Conservation (phyloP, 2,888 invertebrate genomes). For the Drosophila kanekoi region DNA sequence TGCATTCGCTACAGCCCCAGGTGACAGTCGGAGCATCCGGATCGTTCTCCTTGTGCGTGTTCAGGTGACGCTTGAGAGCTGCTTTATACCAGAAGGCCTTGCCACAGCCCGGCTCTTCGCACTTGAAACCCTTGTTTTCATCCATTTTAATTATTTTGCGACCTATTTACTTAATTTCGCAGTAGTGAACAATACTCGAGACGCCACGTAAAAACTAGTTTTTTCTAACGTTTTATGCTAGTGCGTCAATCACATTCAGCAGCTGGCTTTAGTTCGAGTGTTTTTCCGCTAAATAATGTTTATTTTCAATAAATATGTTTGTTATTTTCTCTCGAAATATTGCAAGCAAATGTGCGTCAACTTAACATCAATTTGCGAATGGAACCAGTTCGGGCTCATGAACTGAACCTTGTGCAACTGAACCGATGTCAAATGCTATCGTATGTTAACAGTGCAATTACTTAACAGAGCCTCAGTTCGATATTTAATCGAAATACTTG, state of each 20-base stretch:
- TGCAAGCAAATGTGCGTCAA: too few species aligned
- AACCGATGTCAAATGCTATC: too few species aligned
- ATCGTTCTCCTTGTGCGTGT: constrained; percentile 28
- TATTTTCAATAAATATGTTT: neutral
- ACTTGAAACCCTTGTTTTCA: constrained; percentile 38
- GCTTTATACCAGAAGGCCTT: constrained; percentile 55
- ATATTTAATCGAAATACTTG: too few species aligned
- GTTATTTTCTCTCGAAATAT: constrained; percentile 2
- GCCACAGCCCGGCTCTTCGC: constrained; percentile 25
- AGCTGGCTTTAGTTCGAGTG: neutral
- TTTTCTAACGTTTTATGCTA: too few species aligned
- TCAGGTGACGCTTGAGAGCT: constrained; percentile 36
- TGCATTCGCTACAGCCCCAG: constrained; percentile 39
- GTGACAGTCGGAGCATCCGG: constrained; percentile 16
- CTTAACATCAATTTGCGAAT: too few species aligned
- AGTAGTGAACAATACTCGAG: neutral
- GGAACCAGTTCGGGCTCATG: too few species aligned
- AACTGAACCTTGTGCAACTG: too few species aligned
- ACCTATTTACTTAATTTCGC: neutral
- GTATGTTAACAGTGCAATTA: too few species aligned
- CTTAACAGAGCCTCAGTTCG: too few species aligned
- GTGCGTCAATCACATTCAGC: too few species aligned
- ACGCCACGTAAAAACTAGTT: neutral
- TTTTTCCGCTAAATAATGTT: neutral
- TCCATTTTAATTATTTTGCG: constrained; percentile 25